phyloP scores from a whole-genome alignment of 2,797 vertebrate species.

The Eremophila alpestris region DNA sequence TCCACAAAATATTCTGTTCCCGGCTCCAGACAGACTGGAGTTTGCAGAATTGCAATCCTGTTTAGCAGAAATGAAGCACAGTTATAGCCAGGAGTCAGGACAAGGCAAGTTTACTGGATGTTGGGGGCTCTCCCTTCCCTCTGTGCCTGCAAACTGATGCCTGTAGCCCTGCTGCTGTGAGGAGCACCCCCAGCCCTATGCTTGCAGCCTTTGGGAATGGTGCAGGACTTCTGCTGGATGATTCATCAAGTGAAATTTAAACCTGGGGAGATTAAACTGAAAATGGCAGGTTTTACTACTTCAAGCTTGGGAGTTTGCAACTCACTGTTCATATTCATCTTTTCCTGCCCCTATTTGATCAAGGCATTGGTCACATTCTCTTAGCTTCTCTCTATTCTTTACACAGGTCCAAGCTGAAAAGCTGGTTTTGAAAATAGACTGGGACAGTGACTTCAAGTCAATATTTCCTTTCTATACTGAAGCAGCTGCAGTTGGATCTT shows the following conservation, averaged over 20 bases:
- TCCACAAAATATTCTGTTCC: constrained; percentile 81
- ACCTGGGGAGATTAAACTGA: background rate
- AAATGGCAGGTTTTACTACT: background rate
- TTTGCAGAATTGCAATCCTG: constrained; percentile 78
- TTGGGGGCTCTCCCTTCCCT: background rate
- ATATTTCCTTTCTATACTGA: background rate
- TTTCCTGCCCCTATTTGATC: background rate
- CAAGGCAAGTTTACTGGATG: background rate
- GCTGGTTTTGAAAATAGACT: background rate
- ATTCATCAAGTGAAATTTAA: background rate
- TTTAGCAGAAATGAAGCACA: constrained; percentile 1
- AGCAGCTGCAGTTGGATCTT: background rate
- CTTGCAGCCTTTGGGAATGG: background rate
- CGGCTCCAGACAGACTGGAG: constrained; percentile 79
- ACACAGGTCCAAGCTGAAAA: background rate
- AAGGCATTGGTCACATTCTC: background rate
- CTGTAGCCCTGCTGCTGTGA: background rate
- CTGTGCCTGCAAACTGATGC: background rate
- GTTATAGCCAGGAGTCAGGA: background rate
- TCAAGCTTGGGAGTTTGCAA: background rate
- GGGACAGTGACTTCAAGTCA: background rate
- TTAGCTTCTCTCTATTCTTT: background rate
- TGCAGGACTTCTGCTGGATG: background rate
- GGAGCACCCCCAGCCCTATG: background rate
- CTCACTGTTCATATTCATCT: background rate